Base-by-base conservation (phyloP, 2,888 invertebrate genomes). In the Amphipyra tragopoginis region DNA sequence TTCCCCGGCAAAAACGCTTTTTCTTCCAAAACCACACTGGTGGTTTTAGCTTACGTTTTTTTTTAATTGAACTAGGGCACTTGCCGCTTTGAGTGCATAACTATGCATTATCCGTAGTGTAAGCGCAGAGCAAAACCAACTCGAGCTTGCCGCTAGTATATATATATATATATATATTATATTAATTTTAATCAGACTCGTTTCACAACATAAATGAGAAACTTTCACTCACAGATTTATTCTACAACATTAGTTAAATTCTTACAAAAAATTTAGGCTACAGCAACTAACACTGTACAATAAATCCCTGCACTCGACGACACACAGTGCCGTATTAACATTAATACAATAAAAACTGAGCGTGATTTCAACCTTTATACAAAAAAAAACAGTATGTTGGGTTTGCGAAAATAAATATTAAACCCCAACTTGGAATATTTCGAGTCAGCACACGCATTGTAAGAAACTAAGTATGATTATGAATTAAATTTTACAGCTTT, bases 131-230 rank as follows among this genome's bases (percentile, higher is more conserved):
- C 21, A 21, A 21, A 21, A 21, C 1, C 21, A 21, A 21, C 21
- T 21, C 3, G 21, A 21, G 21, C 3, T 21, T 21, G 3, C 21
- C 21, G 21, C 21, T n/a, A n/a, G n/a, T n/a, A n/a, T n/a, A n/a
- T n/a, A n/a, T n/a, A n/a, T n/a, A n/a, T n/a, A n/a, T n/a, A n/a
- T n/a, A n/a, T n/a, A n/a, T n/a, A n/a, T n/a, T 79, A 89, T 91
- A 90, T 92, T 92, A 92, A 86, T 90, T 87, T 91, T 93, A 94
- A 91, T 94, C 91, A 92, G 91, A 94, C 93, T 94, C 94, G 92
- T 93, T 93, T 92, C 88, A 91, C 90, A 91, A 92, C 89, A 88
- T 88, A 92, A 90, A 90, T 92, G 92, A 92, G 91, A 89, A 85
- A 89, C 86, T 80, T 86, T 85, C 87, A 86, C 82, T 79, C 80